Percentiles rank a stretch among this genome's conserved stretches.
Conservation (phyloP, 2,113 vertebrate species). For the Prunella himalayana region DNA sequence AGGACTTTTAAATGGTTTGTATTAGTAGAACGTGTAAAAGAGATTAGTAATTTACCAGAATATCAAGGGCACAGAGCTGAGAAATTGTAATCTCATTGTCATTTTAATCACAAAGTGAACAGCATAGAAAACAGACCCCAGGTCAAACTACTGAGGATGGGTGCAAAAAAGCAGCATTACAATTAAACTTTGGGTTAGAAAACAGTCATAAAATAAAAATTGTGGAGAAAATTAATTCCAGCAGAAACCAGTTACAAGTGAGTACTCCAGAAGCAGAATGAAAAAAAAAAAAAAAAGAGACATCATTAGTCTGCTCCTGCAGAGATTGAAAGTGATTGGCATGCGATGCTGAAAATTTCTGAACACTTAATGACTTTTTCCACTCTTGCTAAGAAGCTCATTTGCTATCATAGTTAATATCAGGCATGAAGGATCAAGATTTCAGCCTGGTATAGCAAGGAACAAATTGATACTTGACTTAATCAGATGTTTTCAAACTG, state of each 20-base stretch:
- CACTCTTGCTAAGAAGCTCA: not conserved
- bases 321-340: not conserved
- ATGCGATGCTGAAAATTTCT: not conserved
- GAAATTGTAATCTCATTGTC: not conserved
- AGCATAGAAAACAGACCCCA: not conserved
- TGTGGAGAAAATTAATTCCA: not conserved
- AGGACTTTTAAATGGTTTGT: not conserved
- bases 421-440: not conserved
- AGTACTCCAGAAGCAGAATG: not conserved
- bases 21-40: not conserved
- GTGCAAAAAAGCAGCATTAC: not conserved
- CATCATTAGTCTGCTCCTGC: not conserved
- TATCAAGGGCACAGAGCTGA: not conserved
- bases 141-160: not conserved
- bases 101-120: not conserved
- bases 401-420: constrained; percentile 5
- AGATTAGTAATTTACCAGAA: not conserved
- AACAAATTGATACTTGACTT: constrained; percentile 26
- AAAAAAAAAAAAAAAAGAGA: not conserved
- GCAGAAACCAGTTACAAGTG: not conserved
- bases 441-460: not conserved
- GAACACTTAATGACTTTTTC: constrained; percentile 1
- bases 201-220: not conserved
- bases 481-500: constrained; percentile 34
- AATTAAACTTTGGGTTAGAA: not conserved